Base-by-base conservation (phyloP, 1,140 invertebrate genomes). In the Hetaerina americana region DNA sequence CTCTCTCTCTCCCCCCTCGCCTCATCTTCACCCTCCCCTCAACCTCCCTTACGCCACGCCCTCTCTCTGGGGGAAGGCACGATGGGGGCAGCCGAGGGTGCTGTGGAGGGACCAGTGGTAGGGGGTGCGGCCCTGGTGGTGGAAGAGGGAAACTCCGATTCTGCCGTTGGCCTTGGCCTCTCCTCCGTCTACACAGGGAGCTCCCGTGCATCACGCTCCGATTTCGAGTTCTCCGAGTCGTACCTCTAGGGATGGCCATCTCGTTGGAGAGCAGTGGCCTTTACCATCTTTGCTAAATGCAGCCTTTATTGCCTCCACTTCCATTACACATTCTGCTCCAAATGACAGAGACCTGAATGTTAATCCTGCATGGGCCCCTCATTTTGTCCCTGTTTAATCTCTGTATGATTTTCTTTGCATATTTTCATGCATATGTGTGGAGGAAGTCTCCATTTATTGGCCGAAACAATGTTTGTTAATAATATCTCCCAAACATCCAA, bases 181-280 rank as follows among this genome's bases (percentile, higher is more conserved):
- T 88, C 87, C 66, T 57, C 40, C 22, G 85, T 89, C 73, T 89
- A 90, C 79, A 92, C 91, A 68, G 85, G 90, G 74, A 91, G 90
- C 69, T 91, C 90, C 40, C 84, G 40, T 57, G 40, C 40, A 57
- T 57, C 40, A 57, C 40, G 88, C 77, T 92, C 92, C 66, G 92
- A 93, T 81, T 86, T 91, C 78, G 92, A 94, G 79, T 92, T 93
- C 79, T 93, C 92, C 70, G 92, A 94, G 79, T 93, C 92, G 76
- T 94, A 94, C 80, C 84, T 93, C 73, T 93, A 89, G 40, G 40
- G 40, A 57, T 5, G 40, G 40, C 40, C 40, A 2, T 57, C n/a
- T n/a, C n/a, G n/a, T 57, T 57, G 40, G 40, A 57, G 40, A n/a
- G 22, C 15, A 57, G 40, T 57, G 40, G 3, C 22, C 22, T 57